phyloP scores from a whole-genome alignment of 53 echinoderm and acorn worm species.

The Zoroaster sp. region DNA sequence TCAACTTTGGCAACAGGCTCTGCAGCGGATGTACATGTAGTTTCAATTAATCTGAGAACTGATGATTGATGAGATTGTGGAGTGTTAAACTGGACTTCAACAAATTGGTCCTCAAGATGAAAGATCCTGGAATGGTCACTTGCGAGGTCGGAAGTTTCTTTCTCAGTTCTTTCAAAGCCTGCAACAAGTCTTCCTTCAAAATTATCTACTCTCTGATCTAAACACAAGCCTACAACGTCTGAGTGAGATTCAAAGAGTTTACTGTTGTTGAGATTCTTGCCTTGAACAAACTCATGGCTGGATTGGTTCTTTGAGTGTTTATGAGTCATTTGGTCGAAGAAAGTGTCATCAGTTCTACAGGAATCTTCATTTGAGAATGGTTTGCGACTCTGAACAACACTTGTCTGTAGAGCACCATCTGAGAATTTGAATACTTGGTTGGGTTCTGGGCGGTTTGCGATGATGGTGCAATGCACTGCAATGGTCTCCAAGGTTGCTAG shows the following conservation, averaged over 20 bases:
- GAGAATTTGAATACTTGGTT: too few species aligned
- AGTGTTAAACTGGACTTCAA: constrained; percentile 10
- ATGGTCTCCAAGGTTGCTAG: neutral
- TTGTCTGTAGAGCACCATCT: neutral
- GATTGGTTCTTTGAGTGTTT: neutral
- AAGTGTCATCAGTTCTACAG: neutral
- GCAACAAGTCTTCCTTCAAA: neutral
- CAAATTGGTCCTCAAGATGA: neutral
- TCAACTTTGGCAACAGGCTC: neutral
- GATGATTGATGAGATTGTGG: neutral
- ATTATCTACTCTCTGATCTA: neutral
- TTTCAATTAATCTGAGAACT: neutral
- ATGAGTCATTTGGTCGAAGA: neutral
- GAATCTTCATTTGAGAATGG: neutral
- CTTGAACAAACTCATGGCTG: neutral
- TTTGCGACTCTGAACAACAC: neutral
- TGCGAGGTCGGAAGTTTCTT: neutral
- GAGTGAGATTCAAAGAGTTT: neutral
- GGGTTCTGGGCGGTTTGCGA: too few species aligned
- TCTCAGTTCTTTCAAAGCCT: neutral
- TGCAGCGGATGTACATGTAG: neutral
- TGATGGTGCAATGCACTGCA: neutral
- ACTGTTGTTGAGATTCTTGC: neutral
- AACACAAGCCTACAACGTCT: neutral
- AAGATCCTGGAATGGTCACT: neutral